A percentile compares a stretch with the other conserved stretches of the same genome.
These are phyloP conservation scores for Lophura nycthemera DNA, from an alignment of 2,113 vertebrate species.

Conservation along the genomic window DNA sequence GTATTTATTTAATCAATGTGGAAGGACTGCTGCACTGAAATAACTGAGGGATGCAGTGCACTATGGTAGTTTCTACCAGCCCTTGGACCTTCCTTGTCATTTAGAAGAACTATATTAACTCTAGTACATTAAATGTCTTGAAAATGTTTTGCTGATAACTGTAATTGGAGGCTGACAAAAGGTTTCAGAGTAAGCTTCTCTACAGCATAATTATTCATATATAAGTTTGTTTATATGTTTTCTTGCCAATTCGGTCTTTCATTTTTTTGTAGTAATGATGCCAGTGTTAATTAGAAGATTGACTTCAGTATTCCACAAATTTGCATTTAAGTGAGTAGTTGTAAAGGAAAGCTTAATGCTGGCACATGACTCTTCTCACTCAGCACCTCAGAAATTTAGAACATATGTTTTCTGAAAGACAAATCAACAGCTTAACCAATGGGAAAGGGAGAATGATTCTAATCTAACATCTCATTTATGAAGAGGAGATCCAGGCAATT, in stretches of 20 bases:
- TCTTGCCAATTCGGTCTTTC: conserved; percentile 55
- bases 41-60: neutral
- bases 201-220: conserved; percentile 71
- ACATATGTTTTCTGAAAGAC: conserved; percentile 42
- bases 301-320: neutral
- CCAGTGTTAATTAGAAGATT: conserved; percentile 69
- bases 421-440: conserved; percentile 26
- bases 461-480: conserved; percentile 62
- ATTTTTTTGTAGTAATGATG: conserved; percentile 60
- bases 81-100: neutral
- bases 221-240: conserved; percentile 54
- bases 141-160: conserved; percentile 50
- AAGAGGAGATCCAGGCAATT: conserved; percentile 35
- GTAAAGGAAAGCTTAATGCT: neutral
- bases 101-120: neutral
- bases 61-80: neutral
- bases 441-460: conserved; percentile 58
- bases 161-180: conserved; percentile 63
- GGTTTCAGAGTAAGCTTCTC: conserved; percentile 47
- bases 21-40: neutral
- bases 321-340: conserved; percentile 13
- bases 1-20: neutral
- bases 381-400: conserved; percentile 68
- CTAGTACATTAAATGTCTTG: neutral
- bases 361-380: conserved; percentile 36